Evolutionary conservation across 2,888 invertebrate species (phyloP).

Genomic region (Punctoribates punctum): DNA sequence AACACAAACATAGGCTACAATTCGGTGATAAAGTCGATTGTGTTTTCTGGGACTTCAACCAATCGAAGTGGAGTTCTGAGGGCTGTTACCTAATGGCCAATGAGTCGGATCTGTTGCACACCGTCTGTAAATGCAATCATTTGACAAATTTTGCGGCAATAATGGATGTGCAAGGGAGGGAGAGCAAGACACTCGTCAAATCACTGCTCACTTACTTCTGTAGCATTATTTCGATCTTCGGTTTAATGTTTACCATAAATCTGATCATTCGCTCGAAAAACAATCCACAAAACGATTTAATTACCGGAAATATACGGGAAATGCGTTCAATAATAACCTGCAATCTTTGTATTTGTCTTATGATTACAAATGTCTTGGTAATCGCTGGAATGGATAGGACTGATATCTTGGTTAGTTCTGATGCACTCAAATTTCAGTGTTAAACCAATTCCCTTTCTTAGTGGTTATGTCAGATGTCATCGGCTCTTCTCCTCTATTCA

Average conservation of each 20-base stretch:
- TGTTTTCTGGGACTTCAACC: slow-evolving; percentile 36
- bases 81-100: slow-evolving; percentile 47
- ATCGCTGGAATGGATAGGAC: slow-evolving; percentile 35
- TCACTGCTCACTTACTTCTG: slow-evolving; percentile 37
- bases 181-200: background rate
- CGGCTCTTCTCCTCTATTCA: slow-evolving; percentile 42
- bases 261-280: slow-evolving; percentile 42
- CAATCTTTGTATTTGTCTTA: slow-evolving; percentile 44
- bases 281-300: slow-evolving; percentile 27
- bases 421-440: background rate
- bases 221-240: slow-evolving; percentile 40
- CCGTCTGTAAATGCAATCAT: slow-evolving; percentile 48
- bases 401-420: slow-evolving; percentile 17
- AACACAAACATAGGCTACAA: background rate
- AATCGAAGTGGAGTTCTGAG: slow-evolving; percentile 23
- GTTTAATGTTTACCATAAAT: slow-evolving; percentile 42
- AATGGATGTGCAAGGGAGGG: slow-evolving; percentile 47
- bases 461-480: slow-evolving; percentile 41
- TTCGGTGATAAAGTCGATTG: slow-evolving; percentile 32
- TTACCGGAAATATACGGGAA: background rate
- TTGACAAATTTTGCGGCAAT: slow-evolving; percentile 49
- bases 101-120: slow-evolving; percentile 48
- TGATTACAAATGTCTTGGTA: slow-evolving; percentile 43
- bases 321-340: slow-evolving; percentile 41
- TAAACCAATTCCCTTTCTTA: background rate